A percentile compares a stretch with the other conserved stretches of the same genome.
Conservation (phyloP, 1,140 invertebrate genomes). For the Danaus plexippus region DNA sequence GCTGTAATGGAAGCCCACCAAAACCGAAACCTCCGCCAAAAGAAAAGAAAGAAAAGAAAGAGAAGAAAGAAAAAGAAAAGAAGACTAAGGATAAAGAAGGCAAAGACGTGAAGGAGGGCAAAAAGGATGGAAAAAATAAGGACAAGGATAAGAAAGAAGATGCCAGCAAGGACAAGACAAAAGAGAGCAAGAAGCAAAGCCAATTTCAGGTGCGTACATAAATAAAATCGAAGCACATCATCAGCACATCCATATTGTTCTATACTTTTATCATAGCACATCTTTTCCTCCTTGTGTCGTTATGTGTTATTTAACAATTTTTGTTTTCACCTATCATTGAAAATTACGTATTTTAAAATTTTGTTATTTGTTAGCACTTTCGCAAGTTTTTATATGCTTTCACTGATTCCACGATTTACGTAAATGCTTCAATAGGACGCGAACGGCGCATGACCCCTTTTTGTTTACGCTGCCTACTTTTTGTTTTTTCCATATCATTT, state of each 20-base stretch:
- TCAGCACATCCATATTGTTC: slow-evolving; percentile 62
- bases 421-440: slow-evolving; percentile 52
- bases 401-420: slow-evolving; percentile 33
- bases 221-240: slow-evolving; percentile 22
- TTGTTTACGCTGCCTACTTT: slow-evolving; percentile 69
- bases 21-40: slow-evolving; percentile 78
- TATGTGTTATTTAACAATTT: slow-evolving; percentile 53
- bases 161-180: slow-evolving; percentile 68
- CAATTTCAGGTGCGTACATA: slow-evolving; percentile 73
- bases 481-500: slow-evolving; percentile 72
- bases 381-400: slow-evolving; percentile 39
- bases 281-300: slow-evolving; percentile 39
- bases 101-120: slow-evolving; percentile 73
- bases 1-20: slow-evolving; percentile 80
- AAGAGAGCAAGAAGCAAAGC: slow-evolving; percentile 76
- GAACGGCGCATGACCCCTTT: slow-evolving; percentile 63
- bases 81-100: slow-evolving; percentile 76
- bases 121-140: slow-evolving; percentile 73
- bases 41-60: slow-evolving; percentile 83
- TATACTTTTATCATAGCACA: slow-evolving; percentile 31
- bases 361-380: slow-evolving; percentile 37
- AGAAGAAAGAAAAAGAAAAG: slow-evolving; percentile 81
- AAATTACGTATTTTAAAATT: slow-evolving; percentile 41
- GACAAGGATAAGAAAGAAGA: slow-evolving; percentile 73
- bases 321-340: slow-evolving; percentile 27